phyloP scores from a whole-genome alignment of 2,888 invertebrate genomes.

The Eupithecia centaureata region DNA sequence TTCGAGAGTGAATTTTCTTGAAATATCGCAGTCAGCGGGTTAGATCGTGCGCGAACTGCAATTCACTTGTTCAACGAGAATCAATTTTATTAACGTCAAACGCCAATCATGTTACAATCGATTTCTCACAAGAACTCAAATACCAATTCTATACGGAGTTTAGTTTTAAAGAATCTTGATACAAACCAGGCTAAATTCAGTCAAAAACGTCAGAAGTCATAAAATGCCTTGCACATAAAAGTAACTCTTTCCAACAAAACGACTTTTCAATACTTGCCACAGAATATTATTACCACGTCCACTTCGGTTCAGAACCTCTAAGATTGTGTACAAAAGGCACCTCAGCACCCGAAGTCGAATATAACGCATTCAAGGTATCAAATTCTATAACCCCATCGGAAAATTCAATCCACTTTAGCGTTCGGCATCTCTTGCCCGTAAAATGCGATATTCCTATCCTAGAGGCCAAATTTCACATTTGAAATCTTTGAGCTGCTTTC shows the following conservation, averaged over 20 bases:
- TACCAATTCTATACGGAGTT: neutral
- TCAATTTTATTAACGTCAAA: constrained; percentile 8
- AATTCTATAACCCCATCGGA: constrained; percentile 43
- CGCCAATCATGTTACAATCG: constrained; percentile 2
- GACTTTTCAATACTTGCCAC: neutral
- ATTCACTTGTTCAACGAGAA: constrained; percentile 14
- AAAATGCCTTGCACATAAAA: neutral
- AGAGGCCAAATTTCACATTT: constrained; percentile 26
- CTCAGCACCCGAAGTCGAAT: constrained; percentile 31
- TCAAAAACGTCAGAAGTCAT: neutral
- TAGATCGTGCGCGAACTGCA: constrained; percentile 32
- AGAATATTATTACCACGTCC: constrained; percentile 3
- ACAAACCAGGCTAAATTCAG: neutral
- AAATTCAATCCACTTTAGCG: constrained; percentile 51
- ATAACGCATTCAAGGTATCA: constrained; percentile 45
- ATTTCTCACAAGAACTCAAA: neutral
- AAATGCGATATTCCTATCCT: constrained; percentile 40
- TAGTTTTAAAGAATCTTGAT: too few species aligned
- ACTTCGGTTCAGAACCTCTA: constrained; percentile 5
- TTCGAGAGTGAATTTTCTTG: constrained; percentile 50
- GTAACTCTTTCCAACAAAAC: neutral
- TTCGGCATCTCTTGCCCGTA: constrained; percentile 41
- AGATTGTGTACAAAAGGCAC: constrained; percentile 36
- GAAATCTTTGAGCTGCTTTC: constrained; percentile 12
- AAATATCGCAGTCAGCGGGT: constrained; percentile 34